Evolutionary conservation across 2,797 vertebrate genomes (phyloP).

Genomic region (Microcaecilia unicolor): DNA sequence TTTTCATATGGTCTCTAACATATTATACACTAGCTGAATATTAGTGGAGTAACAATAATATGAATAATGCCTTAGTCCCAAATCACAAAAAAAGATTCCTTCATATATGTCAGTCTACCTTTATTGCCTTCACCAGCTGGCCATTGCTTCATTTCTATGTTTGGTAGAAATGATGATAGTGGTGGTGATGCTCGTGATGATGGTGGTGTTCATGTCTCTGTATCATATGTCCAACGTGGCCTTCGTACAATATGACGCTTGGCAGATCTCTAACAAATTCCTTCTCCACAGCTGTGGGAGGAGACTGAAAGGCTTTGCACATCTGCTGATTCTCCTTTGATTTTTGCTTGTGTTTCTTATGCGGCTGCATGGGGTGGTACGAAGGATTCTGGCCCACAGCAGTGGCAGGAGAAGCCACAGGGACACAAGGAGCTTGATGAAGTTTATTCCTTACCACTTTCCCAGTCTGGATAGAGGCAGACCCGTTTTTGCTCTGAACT

Average conservation of each 20-base stretch:
- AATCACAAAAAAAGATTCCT: conserved; percentile 30
- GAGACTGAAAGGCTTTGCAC: conserved; percentile 63
- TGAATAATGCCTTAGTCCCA: conserved; percentile 38
- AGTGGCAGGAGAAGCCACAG: conserved; percentile 59
- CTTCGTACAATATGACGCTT: conserved; percentile 80
- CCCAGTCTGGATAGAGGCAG: conserved; percentile 52
- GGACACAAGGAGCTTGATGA: conserved; percentile 37
- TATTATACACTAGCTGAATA: conserved; percentile 50
- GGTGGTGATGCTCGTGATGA: conserved; percentile 96
- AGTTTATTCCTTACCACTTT: conserved; percentile 71
- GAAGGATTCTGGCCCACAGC: conserved; percentile 57
- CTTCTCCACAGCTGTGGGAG: conserved; percentile 69
- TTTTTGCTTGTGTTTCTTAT: conserved; percentile 89
- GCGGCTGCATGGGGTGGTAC: conserved; percentile 72
- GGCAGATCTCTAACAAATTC: conserved; percentile 84
- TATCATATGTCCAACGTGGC: conserved; percentile 80
- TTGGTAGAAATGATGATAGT: conserved; percentile 98
- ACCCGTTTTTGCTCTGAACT: conserved; percentile 60
- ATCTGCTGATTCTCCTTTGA: conserved; percentile 74
- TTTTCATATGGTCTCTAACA: conserved; percentile 51
- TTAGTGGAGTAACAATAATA: conserved; percentile 54
- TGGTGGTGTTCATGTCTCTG: conserved; percentile 96
- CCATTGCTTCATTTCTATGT: conserved; percentile 55
- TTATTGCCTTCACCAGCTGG: background rate
- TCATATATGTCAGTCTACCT: conserved; percentile 17